A percentile compares a stretch with the other conserved stretches of the same genome.
Evolutionary conservation across 2,797 vertebrate species (phyloP).

Genomic region (Euphonia xanthogaster): DNA sequence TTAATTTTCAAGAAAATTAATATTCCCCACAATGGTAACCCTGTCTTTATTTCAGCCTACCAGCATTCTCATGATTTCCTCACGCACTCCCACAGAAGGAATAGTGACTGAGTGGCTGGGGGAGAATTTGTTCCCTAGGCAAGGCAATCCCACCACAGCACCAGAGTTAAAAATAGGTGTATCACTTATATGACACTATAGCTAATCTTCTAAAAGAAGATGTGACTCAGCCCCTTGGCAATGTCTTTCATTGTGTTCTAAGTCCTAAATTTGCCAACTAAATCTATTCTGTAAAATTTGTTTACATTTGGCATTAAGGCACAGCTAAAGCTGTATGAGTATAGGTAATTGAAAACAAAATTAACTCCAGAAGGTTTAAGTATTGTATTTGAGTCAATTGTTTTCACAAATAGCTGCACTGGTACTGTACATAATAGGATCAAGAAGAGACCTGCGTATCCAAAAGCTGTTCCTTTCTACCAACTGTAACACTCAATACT

Average conservation of each 20-base stretch:
- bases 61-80: not conserved
- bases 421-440: not conserved
- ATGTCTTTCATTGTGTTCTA: not conserved
- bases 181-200: not conserved
- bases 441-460: not conserved
- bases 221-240: not conserved
- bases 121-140: not conserved
- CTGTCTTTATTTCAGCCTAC: not conserved
- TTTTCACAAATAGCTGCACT: not conserved
- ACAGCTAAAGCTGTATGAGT: not conserved
- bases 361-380: not conserved
- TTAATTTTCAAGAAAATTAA: not conserved
- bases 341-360: not conserved
- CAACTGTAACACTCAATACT: not conserved
- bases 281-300: not conserved
- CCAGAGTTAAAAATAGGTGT: rapidly evolving
- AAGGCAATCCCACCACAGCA: not conserved
- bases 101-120: not conserved
- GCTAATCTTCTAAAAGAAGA: not conserved
- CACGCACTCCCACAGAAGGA: not conserved
- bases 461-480: not conserved
- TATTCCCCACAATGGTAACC: not conserved
- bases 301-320: not conserved
- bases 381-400: not conserved
- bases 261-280: not conserved